Percentiles rank a stretch among this genome's conserved stretches.
Conservation (phyloP, 2,888 invertebrate species). For the Mystacides longicornis region DNA sequence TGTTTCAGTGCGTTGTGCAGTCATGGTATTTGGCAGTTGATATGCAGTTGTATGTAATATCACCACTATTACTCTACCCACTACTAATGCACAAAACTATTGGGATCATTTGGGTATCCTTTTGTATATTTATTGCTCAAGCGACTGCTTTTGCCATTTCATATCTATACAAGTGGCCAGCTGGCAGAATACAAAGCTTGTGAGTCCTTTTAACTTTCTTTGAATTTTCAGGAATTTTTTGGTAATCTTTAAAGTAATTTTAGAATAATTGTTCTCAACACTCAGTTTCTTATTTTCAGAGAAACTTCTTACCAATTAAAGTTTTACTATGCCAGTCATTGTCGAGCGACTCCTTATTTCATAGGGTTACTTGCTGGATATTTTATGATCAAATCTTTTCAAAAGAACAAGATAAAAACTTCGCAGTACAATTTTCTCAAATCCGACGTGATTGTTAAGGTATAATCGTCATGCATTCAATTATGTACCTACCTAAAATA, state of each 20-base stretch:
- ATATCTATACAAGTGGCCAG: constrained; percentile 28
- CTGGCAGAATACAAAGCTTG: neutral
- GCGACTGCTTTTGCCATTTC: constrained; percentile 28
- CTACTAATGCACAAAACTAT: constrained; percentile 11
- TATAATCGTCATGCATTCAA: neutral
- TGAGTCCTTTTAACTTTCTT: neutral
- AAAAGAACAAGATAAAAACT: neutral
- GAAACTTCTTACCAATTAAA: no score
- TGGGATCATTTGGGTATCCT: constrained; percentile 16
- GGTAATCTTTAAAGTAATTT: no score
- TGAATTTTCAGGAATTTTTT: no score
- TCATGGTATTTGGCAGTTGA: constrained; percentile 22
- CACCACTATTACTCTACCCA: constrained; percentile 20
- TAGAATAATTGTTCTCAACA: no score
- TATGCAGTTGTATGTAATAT: constrained; percentile 20
- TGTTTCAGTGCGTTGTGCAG: constrained; percentile 8
- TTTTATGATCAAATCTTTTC: neutral
- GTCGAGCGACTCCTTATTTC: constrained; percentile 17
- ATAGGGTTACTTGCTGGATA: constrained; percentile 16
- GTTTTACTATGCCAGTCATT: constrained; percentile 11
- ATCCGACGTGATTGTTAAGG: neutral
- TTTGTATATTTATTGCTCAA: constrained; percentile 28
- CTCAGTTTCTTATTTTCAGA: no score
- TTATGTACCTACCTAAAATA: neutral
- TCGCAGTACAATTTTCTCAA: neutral